Base-by-base conservation (phyloP, 2,113 vertebrate species). In the Ciconia maguari region DNA sequence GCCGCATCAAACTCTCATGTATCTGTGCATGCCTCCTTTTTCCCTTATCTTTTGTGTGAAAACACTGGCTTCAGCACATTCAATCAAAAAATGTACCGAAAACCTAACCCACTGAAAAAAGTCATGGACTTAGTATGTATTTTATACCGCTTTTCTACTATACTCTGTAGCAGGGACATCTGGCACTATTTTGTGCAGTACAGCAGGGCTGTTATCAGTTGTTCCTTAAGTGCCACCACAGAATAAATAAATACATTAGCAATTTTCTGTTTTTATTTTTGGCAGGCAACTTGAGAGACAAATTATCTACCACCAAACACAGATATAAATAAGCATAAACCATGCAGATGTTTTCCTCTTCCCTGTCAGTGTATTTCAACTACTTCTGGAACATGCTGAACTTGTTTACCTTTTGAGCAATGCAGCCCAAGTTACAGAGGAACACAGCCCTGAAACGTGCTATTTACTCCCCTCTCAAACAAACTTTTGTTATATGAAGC, bases 321-420 rank as follows among this genome's bases (percentile, higher is more conserved):
- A 79, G 94, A 86, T 90, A 94, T 68, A 96, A 95, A 93, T 92
- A 93, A 93, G 52, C 32, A 94, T 48, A 93, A 94, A 77, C 48
- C 18, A 71, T 46, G 76, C 61, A 94, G 86, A 81, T 86, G 61
- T 79, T 90, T 86, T 83, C 51, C 17, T 90, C 64, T 26, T 84
- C 38, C 44, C 44, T 84, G 83, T 60, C 72, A 87, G 26, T 90
- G 51, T 76, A 75, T 70, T 87, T 95, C 92, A 91, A 4, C 65
- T 81, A 30, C 60, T 70, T 87, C 86, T 95, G 77, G 87, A 92
- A 90, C 91, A 81, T 21, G 29, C 16, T 65, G 74, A 87, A 94
- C 80, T 94, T 87, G 38, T 92, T 96, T 87, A 95, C 16, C 52
- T 78, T 54, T 72, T 24, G 22, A 87, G 65, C 83, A 72, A 52